Evolutionary conservation across 1,140 invertebrate genomes (phyloP), one percentile per base, ranked within the genome.

Genomic region (Eubasilissa regina): DNA sequence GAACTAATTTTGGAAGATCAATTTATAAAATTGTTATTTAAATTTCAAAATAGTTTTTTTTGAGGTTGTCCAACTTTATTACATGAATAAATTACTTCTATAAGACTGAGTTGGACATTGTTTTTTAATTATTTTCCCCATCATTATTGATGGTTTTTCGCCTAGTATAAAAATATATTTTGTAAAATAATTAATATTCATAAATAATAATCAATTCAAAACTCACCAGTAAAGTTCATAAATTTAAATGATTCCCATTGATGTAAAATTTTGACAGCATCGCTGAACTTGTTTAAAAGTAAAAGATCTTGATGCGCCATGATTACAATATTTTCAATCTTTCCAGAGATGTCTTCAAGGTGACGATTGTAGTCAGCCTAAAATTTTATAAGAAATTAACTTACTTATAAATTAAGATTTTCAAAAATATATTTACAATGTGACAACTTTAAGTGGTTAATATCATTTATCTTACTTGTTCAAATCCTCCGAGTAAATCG

Each of bases 401-500:
- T 35, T 35, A 35, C 25, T 3, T 35, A 6, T 35, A 35, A 35
- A 35, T 35, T 6, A 6, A 35, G 25, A 35, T 35, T 35, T 35
- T 6, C 25, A 35, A 35, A 3, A 6, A 35, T 35, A 25, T 4
- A 62, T 35, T 6, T 17, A 58, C 4, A 58, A 73, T 12, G 9
- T n/a, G 19, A 56, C 55, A 17, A 17, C 6, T 55, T 4, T 19
- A 53, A 51, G 17, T 19, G 1, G 44, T 6, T 47, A 47, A 48
- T 25, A 8, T n/a, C 15, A 48, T 17, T 47, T 3, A 35, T 47
- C 9, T 60, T 21, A 97, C 95, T 92, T 99, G 98, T 91, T 99
- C 97, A 87, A 98, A 99, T 51, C 97, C 96, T 66, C 98, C 98
- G 6, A 99, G 90, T 58, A 99, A 92, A 86, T 99, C 98, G 0